Conservation (phyloP, 2,113 vertebrate species). For the Rhinopomastus cyanomelas region DNA sequence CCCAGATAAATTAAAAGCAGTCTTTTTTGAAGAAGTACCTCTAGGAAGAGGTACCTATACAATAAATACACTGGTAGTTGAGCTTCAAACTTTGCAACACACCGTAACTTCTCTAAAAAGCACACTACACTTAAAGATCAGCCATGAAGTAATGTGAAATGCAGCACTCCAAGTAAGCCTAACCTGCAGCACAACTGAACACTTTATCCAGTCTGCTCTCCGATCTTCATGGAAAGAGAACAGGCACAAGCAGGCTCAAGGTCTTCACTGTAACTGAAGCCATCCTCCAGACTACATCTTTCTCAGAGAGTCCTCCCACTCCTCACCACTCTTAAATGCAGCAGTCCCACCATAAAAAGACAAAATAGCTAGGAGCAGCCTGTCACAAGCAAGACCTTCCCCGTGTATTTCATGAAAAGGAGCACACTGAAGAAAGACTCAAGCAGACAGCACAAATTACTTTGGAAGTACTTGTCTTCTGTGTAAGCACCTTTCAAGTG, state of each 20-base stretch:
- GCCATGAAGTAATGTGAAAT: background rate
- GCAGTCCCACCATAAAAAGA: background rate
- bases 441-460: background rate
- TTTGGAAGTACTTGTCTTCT: background rate
- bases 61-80: background rate
- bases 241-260: background rate
- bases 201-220: background rate
- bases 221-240: background rate
- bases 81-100: background rate
- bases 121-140: background rate
- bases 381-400: background rate
- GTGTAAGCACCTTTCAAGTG: background rate
- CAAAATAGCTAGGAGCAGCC: background rate
- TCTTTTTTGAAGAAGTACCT: background rate
- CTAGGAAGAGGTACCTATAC: background rate
- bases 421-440: background rate
- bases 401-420: accelerated
- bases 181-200: background rate
- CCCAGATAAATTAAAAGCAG: too few species aligned
- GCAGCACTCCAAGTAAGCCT: background rate
- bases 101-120: background rate
- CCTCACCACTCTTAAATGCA: background rate
- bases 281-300: background rate
- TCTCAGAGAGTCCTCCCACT: background rate
- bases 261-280: background rate